Base-by-base conservation (phyloP, 2,888 invertebrate species). In the Temnothorax rugatulus region DNA sequence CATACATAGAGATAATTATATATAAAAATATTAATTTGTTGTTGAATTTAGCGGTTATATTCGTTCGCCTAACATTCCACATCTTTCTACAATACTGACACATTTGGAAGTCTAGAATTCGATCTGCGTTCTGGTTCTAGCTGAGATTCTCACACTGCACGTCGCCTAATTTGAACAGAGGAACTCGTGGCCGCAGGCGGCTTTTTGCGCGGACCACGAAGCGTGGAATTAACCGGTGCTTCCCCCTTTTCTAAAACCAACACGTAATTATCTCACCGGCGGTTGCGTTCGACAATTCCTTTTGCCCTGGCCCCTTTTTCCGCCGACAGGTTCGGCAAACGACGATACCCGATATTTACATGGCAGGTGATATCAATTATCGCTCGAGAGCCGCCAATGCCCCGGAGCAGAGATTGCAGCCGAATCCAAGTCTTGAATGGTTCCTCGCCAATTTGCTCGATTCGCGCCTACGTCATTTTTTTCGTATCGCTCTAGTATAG, bases 281-380 rank as follows among this genome's bases (percentile, higher is more conserved):
- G 91, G 93, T 93, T 93, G 92, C 73, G 71, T 93, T 91, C 82
- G 89, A 83, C 87, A 86, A 89, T 91, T 88, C 91, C 87, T 90
- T 85, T 87, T 69, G 68, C 41, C 66, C 81, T 73, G 88, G 86
- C 74, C 82, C 15, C 85, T 79, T 88, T 90, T 89, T 88, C 88
- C 89, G 75, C 84, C 89, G 91, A 89, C 91, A 88, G 90, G 90
- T 86, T 85, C 85, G 71, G 81, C 85, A 82, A 84, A 64, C 77
- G 87, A 83, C 87, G 90, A 90, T 90, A 94, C 91, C 93, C 92
- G 90, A 93, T 93, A 93, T 94, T 94, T 94, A 94, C 94, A 94
- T 93, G 93, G 93, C 93, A 93, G 94, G 94, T 94, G 94, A 94
- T 94, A 94, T 94, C 94, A 94, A 94, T 94, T 94, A 94, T 91